A percentile compares a stretch with the other conserved stretches of the same genome.
These are phyloP conservation scores for Acanthosepion esculentum DNA, from an alignment of 2,888 invertebrate genomes.

Conservation along the genomic window DNA sequence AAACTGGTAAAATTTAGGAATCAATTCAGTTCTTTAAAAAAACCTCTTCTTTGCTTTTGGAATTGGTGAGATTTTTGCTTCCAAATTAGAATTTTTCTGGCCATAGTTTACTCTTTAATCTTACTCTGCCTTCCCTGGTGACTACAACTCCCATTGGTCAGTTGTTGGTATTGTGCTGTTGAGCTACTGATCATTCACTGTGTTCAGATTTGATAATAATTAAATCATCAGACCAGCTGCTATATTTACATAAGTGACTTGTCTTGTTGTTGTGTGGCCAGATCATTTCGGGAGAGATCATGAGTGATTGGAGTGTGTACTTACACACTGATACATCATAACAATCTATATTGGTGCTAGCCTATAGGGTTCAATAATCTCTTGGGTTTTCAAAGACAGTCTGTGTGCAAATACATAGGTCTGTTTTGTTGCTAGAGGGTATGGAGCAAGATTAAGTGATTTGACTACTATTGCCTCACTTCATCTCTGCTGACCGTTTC, in stretches of 20 bases:
- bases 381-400: not conserved
- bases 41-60: not conserved
- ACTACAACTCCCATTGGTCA: constrained; percentile 17
- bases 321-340: constrained; percentile 8
- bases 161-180: not conserved
- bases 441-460: not conserved
- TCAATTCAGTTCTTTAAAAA: not conserved
- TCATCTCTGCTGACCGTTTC: not conserved
- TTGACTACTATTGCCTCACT: not conserved
- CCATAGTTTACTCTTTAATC: not conserved
- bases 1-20: too few species aligned
- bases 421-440: not conserved
- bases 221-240: constrained; percentile 20
- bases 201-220: not conserved
- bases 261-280: not conserved
- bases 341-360: not conserved
- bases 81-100: not conserved
- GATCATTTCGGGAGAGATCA: not conserved
- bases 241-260: constrained; percentile 22
- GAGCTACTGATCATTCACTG: not conserved
- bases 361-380: not conserved
- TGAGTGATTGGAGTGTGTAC: not conserved
- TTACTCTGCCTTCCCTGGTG: not conserved
- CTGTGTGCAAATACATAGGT: constrained; percentile 14
- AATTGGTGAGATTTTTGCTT: not conserved